These are phyloP conservation scores for Prolemur simus DNA, from an alignment of 2,113 vertebrate genomes.

Conservation along the genomic window DNA sequence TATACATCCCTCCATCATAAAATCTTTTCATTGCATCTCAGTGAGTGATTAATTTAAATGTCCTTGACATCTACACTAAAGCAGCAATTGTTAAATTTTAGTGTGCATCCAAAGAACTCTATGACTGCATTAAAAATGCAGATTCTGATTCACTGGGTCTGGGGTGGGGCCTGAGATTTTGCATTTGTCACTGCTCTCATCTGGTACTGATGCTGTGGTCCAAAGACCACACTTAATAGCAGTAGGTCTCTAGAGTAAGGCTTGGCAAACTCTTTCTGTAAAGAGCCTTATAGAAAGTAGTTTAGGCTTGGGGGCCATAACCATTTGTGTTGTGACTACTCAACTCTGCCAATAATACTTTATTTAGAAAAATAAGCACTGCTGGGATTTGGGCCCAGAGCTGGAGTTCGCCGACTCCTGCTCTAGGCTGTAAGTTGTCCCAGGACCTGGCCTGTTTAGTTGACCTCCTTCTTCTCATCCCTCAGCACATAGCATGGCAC, in stretches of 20 bases:
- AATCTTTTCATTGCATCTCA: neutral
- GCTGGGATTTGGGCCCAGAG: neutral
- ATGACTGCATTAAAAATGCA: neutral
- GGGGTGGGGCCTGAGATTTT: neutral
- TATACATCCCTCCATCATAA: neutral
- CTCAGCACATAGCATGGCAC: neutral
- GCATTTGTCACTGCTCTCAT: neutral
- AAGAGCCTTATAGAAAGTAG: neutral
- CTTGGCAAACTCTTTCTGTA: neutral
- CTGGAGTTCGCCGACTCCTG: neutral
- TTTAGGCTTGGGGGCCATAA: neutral
- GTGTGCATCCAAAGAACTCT: neutral
- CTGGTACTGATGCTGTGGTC: neutral
- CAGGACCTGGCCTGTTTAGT: neutral
- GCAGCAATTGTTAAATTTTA: neutral
- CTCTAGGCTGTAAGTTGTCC: neutral
- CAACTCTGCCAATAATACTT: neutral
- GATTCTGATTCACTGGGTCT: neutral
- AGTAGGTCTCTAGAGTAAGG: neutral
- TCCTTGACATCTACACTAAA: neutral
- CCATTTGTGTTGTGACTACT: neutral
- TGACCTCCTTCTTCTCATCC: neutral
- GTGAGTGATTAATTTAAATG: neutral
- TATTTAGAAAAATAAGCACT: neutral
- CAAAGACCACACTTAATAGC: neutral